A percentile compares a stretch with the other conserved stretches of the same genome.
Conservation (phyloP, 2,797 vertebrate species). For the Pachyuromys duprasi region DNA sequence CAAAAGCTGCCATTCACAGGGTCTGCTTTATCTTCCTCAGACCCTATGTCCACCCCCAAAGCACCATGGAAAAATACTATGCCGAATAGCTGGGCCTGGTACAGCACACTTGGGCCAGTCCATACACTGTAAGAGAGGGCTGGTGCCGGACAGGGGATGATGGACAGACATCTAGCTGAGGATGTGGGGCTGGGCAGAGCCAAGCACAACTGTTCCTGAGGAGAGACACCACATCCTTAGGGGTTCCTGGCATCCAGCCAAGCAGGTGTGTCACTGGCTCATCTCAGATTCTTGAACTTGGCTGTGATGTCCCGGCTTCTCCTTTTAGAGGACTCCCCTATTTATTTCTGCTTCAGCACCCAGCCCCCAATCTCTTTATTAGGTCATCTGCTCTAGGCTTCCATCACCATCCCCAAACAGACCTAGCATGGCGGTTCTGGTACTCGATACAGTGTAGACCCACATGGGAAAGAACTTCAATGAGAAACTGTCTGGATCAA, state of each 20-base stretch:
- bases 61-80: rapidly evolving
- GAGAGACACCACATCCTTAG: background rate
- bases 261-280: background rate
- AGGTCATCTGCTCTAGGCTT: background rate
- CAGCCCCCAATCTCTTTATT: background rate
- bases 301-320: background rate
- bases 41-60: background rate
- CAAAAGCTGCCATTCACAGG: background rate
- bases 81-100: background rate
- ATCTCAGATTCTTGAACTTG: background rate
- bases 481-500: background rate
- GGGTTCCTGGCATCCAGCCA: background rate
- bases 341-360: background rate
- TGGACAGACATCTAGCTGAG: background rate
- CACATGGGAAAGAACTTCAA: no score
- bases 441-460: background rate
- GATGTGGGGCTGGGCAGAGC: no score
- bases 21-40: background rate
- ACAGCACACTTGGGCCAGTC: background rate
- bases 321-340: background rate
- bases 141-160: background rate
- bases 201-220: background rate
- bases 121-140: background rate
- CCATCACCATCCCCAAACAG: background rate
- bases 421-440: no score